Evolutionary conservation across 2,113 vertebrate species (phyloP), one percentile per base, ranked within the genome.

Genomic region (Coracopsis vasa): DNA sequence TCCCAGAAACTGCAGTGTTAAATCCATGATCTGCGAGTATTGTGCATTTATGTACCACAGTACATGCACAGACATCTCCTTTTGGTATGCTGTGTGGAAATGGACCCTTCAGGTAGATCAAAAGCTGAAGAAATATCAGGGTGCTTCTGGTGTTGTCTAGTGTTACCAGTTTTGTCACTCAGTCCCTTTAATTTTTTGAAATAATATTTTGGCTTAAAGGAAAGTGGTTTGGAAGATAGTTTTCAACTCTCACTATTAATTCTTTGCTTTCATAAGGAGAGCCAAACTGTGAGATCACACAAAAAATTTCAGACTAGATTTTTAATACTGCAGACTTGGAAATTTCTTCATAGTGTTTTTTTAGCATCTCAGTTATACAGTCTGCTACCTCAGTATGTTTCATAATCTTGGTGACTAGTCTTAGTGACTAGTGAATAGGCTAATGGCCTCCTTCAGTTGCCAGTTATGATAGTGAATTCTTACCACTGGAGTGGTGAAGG

Each of bases 11-110:
- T 21, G 35, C 29, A 27, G 13, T 75, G 60, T 60, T 86, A 54
- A 91, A 72, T 70, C 18, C 5, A 1, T 19, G 5, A 9, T 53
- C 7, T 70, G 7, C 61, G 47, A 39, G 16, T 28, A 19, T 54
- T 0, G 0, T 5, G 16, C 7, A 6, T 33, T 21, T 69, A 16
- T 0, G 3, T 11, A 56, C 12, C 64, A n/a, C 35, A 42, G 27
- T 42, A 17, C 8, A 2, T 14, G 8, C 31, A 12, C 54, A 44
- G 11, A 44, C 15, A 10, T 85, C 50, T 89, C 25, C 27, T 85
- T 91, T 62, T 66, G 28, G 8, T 50, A 6, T 23, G 13, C 11
- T 56, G 1, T 6, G 9, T 41, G 50, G 50, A 88, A 80, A 27
- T 10, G 15, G 37, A 66, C 39, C 50, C 6, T 90, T 64, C 13